phyloP scores from a whole-genome alignment of 35 echinoderm and acorn worm genomes.

The Lytechinus pictus region DNA sequence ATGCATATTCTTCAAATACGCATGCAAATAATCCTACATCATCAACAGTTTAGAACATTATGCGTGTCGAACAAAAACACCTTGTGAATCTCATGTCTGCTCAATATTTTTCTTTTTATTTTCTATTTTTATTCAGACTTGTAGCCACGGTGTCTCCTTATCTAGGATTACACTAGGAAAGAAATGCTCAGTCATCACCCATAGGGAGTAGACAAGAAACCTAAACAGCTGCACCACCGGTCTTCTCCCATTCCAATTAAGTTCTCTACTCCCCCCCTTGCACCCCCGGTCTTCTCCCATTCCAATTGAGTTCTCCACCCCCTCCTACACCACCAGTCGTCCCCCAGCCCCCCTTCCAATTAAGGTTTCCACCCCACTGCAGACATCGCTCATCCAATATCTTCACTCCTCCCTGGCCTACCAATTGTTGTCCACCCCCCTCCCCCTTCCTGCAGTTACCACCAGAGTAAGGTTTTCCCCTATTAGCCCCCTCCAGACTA shows the following conservation, averaged over 20 bases:
- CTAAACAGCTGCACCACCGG: slow-evolving; percentile 29
- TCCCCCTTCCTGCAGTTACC: too few species aligned
- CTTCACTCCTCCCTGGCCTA: too few species aligned
- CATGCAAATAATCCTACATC: not conserved
- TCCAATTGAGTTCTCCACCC: not conserved
- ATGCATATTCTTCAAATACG: not conserved
- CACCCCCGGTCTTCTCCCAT: too few species aligned
- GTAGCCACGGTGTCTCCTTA: not conserved
- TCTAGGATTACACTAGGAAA: slow-evolving; percentile 26
- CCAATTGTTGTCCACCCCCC: too few species aligned
- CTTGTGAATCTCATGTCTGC: not conserved
- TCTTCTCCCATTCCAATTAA: not conserved
- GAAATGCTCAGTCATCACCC: slow-evolving; percentile 39
- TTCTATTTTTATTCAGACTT: not conserved
- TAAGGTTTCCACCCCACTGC: too few species aligned
- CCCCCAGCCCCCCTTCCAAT: too few species aligned
- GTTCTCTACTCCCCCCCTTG: too few species aligned
- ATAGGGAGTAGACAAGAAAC: not conserved
- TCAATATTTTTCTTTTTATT: not conserved
- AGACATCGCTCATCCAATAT: too few species aligned
- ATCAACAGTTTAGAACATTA: not conserved
- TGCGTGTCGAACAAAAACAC: not conserved
- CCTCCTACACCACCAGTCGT: not conserved
- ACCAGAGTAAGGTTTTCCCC: too few species aligned
- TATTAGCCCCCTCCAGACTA: too few species aligned